A percentile compares a stretch with the other conserved stretches of the same genome.
phyloP scores from a whole-genome alignment of 2,888 invertebrate genomes.

The Microplitis deprimator region DNA sequence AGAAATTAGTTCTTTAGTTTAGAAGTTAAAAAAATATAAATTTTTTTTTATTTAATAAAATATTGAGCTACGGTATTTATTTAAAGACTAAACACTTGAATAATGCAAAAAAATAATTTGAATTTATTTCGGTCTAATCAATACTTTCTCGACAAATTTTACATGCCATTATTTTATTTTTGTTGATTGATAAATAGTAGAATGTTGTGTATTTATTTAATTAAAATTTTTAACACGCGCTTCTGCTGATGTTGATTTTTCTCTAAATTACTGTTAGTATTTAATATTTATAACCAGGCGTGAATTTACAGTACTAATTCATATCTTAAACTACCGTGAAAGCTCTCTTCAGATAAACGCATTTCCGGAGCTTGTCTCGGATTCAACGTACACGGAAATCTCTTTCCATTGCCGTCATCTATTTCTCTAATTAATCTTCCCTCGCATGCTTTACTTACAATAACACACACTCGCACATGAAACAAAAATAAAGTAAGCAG shows the following conservation, averaged over 20 bases:
- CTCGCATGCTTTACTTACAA: background rate
- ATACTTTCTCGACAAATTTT: too few species aligned
- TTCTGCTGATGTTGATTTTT: background rate
- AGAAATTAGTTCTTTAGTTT: too few species aligned
- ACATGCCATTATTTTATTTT: too few species aligned
- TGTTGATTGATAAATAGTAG: too few species aligned
- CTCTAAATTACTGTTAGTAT: too few species aligned
- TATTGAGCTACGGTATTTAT: too few species aligned
- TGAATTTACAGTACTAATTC: background rate
- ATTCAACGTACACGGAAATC: constrained; percentile 5
- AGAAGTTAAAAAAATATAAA: too few species aligned
- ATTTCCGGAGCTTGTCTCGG: background rate
- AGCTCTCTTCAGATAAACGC: background rate
- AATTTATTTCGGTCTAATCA: too few species aligned
- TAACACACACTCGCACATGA: background rate
- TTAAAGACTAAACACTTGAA: too few species aligned
- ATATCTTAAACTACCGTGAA: background rate
- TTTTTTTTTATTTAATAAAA: too few species aligned
- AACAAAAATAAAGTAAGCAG: background rate
- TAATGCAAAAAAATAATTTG: too few species aligned
- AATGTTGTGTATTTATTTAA: background rate
- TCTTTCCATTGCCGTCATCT: background rate
- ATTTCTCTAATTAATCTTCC: background rate
- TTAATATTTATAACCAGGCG: background rate
- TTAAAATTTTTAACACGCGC: background rate